Evolutionary conservation across 2,888 invertebrate genomes (phyloP).

Genomic region (Meiosimyza platycephala): DNA sequence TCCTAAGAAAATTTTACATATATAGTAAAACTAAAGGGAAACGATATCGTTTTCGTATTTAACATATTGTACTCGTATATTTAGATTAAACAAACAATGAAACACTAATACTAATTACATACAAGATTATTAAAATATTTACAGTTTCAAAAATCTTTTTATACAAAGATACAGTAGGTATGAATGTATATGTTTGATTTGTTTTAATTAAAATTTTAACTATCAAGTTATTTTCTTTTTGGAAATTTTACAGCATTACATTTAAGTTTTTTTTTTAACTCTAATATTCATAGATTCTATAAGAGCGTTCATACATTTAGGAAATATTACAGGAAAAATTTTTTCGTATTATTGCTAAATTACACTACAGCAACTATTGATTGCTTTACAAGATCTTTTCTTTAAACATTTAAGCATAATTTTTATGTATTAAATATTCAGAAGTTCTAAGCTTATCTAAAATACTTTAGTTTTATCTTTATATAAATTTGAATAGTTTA

Average conservation of each 20-base stretch:
- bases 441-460: too few species aligned
- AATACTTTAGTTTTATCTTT: too few species aligned
- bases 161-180: conserved; percentile 40
- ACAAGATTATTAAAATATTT: conserved; percentile 42
- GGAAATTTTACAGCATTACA: too few species aligned
- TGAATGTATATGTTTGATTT: conserved; percentile 24
- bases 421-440: too few species aligned
- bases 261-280: too few species aligned
- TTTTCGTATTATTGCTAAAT: conserved; percentile 46
- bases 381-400: too few species aligned
- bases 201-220: conserved; percentile 23
- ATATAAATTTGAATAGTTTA: neutral
- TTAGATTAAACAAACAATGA: conserved; percentile 3
- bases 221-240: conserved; percentile 7
- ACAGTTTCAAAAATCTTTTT: conserved; percentile 41
- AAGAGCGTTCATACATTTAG: neutral
- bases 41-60: too few species aligned
- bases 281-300: too few species aligned
- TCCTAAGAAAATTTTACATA: too few species aligned
- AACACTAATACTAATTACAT: conserved; percentile 13
- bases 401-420: too few species aligned
- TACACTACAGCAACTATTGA: conserved; percentile 39
- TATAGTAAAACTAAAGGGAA: neutral
- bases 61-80: too few species aligned
- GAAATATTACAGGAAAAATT: conserved; percentile 9